phyloP scores from a whole-genome alignment of 2,888 invertebrate species.

The Yponomeuta sedellus region DNA sequence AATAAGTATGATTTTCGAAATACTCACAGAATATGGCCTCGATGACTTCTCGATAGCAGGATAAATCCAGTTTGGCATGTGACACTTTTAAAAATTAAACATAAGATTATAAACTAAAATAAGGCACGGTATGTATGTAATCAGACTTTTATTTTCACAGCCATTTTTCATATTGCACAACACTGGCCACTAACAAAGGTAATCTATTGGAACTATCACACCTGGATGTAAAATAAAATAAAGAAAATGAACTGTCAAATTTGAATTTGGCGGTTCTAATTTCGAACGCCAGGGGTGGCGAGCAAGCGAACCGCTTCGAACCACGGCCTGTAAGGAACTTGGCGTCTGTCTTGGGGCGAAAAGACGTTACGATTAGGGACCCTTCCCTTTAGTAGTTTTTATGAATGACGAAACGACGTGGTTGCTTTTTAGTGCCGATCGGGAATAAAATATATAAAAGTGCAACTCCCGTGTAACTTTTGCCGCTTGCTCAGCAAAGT shows the following conservation, averaged over 20 bases:
- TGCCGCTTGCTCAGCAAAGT: too few species aligned
- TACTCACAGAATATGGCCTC: background rate
- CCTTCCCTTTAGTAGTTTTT: constrained; percentile 53
- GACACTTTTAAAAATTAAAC: background rate
- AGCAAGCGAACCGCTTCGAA: constrained; percentile 54
- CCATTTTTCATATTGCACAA: constrained; percentile 1
- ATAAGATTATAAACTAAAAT: background rate
- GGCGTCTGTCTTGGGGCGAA: constrained; percentile 51
- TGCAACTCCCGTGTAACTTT: too few species aligned
- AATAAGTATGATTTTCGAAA: too few species aligned
- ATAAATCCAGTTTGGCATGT: background rate
- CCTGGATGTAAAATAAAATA: background rate
- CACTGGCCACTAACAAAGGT: constrained; percentile 18
- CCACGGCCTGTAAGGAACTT: constrained; percentile 68
- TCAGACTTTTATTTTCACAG: constrained; percentile 36
- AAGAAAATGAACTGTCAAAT: constrained; percentile 23
- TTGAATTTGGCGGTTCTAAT: constrained; percentile 31
- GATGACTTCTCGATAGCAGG: background rate
- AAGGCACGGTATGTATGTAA: constrained; percentile 38
- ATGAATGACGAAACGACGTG: constrained; percentile 46
- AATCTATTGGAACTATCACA: constrained; percentile 5
- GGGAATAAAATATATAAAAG: background rate
- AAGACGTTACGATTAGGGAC: constrained; percentile 65
- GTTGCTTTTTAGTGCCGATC: constrained; percentile 46
- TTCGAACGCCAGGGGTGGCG: constrained; percentile 32